Evolutionary conservation across 1,140 invertebrate species (phyloP), one percentile per base, ranked within the genome.

Genomic region (Chrysopa pallens): DNA sequence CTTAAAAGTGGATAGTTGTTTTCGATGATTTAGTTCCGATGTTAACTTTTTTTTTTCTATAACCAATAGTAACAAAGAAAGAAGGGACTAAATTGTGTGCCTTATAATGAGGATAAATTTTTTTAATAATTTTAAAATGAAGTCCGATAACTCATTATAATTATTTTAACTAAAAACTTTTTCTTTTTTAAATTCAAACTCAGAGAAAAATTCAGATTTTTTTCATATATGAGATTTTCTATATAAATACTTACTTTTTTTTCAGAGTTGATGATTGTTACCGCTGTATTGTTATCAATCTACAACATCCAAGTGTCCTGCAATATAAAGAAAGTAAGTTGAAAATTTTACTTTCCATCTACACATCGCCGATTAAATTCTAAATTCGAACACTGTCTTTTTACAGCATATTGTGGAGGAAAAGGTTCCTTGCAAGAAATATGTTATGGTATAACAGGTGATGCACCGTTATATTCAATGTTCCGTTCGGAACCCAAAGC

Each of bases 291-390:
- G 77, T 76, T 1, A 76, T 83, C 49, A 74, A 78, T 48, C 73
- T 72, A 47, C 76, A 75, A 52, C 78, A 82, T 54, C 48, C 57
- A 6, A 81, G 80, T 49, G 75, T 81, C 11, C 62, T 83, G 13
- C 78, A 83, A 53, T 83, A 79, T 50, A 83, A 83, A 71, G 78
- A 81, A 65, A 77, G 79, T 81, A 62, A 78, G 77, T 76, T 49
- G 38, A 38, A 40, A 31, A 31, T 40, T 14, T 11, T 33, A 33
- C 8, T 33, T 6, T 12, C 6, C n/a, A 4, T 33, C 6, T 33
- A 31, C 29, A 31, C 6, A 6, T 11, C 11, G 11, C 29, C 6
- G 6, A 11, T 31, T 31, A 11, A 31, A 31, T 7, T 7, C 29
- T n/a, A n/a, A n/a, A 11, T 31, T 7, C 11, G 29, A 31, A 31